Evolutionary conservation across 1,140 invertebrate species (phyloP), one percentile per base, ranked within the genome.

Genomic region (Onthophagus taurus): DNA sequence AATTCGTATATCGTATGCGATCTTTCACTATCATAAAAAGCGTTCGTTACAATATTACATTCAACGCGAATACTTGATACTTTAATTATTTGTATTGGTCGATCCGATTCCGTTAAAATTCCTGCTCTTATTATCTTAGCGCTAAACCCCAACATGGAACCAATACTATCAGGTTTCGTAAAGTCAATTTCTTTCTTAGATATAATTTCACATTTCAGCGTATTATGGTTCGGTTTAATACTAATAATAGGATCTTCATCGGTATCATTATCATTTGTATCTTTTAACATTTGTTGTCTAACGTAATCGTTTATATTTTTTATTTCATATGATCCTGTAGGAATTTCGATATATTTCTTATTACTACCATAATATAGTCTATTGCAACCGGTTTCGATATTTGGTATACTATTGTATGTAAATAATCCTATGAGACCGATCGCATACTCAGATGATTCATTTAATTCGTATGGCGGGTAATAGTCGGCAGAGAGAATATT

Each of bases 361-460:
- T 21, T 6, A n/a, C n/a, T n/a, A n/a, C n/a, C 24, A n/a, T 60
- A 49, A 45, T 64, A 57, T 51, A 66, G 61, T 49, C 54, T 51
- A 56, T 64, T 63, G 31, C 59, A 58, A 19, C 39, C 42, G 18
- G 23, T 6, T 51, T 59, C 48, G 34, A 63, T 51, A 48, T 65
- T 65, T 13, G 57, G 58, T 11, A 64, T 61, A 9, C 58, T 56
- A 54, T 66, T 55, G 35, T 59, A 63, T 30, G 53, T 57, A 42
- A 60, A 31, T 39, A 64, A 55, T 45, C 53, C 50, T 18, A 62
- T 54, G n/a, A 66, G 26, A 4, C 53, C 55, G 17, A 60, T 48
- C 21, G 34, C 45, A 55, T 63, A 63, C 17, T 56, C 47, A 11
- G 49, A 11, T 18, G 17, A 7, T 11, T n/a, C 11, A 29, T 47